These are phyloP conservation scores for Oscheius sp. DNA, from an alignment of 2,888 invertebrate genomes.

Conservation along the genomic window DNA sequence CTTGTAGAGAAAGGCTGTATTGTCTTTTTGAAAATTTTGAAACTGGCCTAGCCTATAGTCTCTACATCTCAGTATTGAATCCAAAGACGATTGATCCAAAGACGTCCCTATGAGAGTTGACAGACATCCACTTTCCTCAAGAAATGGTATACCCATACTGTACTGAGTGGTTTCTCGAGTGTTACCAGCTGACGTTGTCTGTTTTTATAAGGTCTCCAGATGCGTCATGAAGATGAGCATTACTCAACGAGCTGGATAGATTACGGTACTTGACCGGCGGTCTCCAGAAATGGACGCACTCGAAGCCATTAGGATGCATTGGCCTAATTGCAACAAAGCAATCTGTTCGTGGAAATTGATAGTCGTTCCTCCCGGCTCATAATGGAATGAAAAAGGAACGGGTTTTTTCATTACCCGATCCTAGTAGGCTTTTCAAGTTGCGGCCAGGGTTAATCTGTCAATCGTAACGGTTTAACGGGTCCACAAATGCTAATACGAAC, in stretches of 20 bases:
- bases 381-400: conserved; percentile 4
- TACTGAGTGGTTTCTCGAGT: neutral
- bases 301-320: conserved; percentile 32
- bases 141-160: no score
- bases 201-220: conserved; percentile 17
- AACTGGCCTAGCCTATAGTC: no score
- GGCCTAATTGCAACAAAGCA: conserved; percentile 37
- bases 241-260: conserved; percentile 32
- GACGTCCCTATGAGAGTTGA: no score
- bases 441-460: conserved; percentile 23
- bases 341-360: conserved; percentile 29
- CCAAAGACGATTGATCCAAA: no score
- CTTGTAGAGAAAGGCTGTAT: no score
- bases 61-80: no score
- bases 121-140: no score
- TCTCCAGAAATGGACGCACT: conserved; percentile 26
- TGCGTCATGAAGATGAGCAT: conserved; percentile 29
- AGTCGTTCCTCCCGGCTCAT: conserved; percentile 4
- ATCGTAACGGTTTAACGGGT: conserved; percentile 6
- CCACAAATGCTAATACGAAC: conserved; percentile 25
- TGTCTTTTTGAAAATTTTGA: no score
- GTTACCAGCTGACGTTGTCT: conserved; percentile 20
- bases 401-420: neutral
- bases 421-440: neutral
- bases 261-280: conserved; percentile 38